Evolutionary conservation across 2,797 vertebrate species (phyloP), one percentile per base, ranked within the genome.

Genomic region (Sphaeramia orbicularis): DNA sequence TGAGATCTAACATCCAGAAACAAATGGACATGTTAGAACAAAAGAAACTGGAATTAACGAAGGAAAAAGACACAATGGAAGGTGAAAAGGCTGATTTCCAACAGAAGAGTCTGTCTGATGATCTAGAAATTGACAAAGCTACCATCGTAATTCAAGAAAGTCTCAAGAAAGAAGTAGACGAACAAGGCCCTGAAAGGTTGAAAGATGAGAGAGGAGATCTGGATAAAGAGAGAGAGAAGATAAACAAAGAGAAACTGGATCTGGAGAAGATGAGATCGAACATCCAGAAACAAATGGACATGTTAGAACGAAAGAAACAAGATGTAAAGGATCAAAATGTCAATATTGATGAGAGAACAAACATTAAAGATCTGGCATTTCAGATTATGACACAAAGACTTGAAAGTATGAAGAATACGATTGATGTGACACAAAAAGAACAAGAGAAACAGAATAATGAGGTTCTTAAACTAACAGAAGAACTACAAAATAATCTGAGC

Each of bases 81-180:
- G n/a, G n/a, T n/a, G n/a, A 30, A 30, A 30, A 6, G 27, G 3
- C 27, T 6, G 6, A 30, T 30, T 32, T 52, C 36, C 30, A 52
- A 18, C 7, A 44, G n/a, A n/a, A n/a, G n/a, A n/a, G n/a, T n/a
- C n/a, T n/a, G 6, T 47, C 65, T 15, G 27, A 52, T 13, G 27
- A 68, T 1, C 61, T 81, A 40, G 15, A 62, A 4, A 37, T 50
- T 10, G 66, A 83, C n/a, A 62, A 41, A 56, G n/a, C n/a, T n/a
- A n/a, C n/a, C n/a, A n/a, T 54, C 38, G 18, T 54, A 54, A 32
- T 30, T 5, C 19, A 50, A 9, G 59, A 50, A n/a, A n/a, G n/a
- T n/a, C n/a, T n/a, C 15, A 14, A 62, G 16, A 38, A 12, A 4
- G 10, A 44, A 4, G 21, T 3, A 4, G 38, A 57, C 8, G 21